Evolutionary conservation across 1,140 invertebrate genomes (phyloP).

Genomic region (Danaus melanippus): DNA sequence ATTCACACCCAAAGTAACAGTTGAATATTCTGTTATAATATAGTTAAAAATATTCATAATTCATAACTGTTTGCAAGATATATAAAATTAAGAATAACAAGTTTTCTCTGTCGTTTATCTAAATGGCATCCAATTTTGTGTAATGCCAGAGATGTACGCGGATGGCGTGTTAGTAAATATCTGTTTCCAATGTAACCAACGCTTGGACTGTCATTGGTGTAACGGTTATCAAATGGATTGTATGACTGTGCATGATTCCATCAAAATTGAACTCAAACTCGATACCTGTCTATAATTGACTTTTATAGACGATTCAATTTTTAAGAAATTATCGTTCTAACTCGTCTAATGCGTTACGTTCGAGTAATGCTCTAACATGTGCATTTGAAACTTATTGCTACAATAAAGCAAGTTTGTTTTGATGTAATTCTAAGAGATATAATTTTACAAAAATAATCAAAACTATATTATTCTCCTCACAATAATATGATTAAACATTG

Average conservation of each 20-base stretch:
- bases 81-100: no score
- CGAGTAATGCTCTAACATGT: no score
- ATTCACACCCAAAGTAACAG: no score
- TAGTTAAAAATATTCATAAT: no score
- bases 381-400: no score
- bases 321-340: not conserved
- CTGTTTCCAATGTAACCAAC: conserved; percentile 13
- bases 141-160: conserved; percentile 13
- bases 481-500: no score
- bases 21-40: no score
- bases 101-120: conserved; percentile 13
- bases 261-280: conserved; percentile 40
- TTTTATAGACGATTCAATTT: conserved; percentile 14
- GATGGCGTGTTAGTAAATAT: conserved; percentile 21
- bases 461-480: no score
- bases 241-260: conserved; percentile 62
- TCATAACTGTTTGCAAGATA: no score
- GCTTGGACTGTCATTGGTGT: conserved; percentile 43
- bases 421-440: no score
- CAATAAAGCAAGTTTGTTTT: no score
- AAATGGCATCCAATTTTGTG: conserved; percentile 17
- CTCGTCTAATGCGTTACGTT: not conserved
- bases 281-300: conserved; percentile 36
- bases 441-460: no score
- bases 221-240: conserved; percentile 58